Conservation (phyloP, 2,888 invertebrate species). For the Teinopalpus imperialis region DNA sequence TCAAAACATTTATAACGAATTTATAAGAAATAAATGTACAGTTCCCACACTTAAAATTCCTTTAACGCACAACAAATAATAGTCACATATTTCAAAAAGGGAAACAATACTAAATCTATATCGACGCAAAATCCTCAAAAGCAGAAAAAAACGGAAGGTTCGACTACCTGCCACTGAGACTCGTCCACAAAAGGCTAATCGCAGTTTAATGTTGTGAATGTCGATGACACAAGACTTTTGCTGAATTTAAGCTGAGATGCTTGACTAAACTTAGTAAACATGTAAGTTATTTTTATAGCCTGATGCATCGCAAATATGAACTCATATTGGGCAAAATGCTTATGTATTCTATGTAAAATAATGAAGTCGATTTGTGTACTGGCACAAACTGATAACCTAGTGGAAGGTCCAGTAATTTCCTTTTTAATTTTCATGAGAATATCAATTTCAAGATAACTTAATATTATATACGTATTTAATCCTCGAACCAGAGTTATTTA, state of each 20-base stretch:
- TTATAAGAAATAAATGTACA: too few relatives aligned
- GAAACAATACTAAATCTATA: slow-evolving; percentile 6
- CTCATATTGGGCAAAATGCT: slow-evolving; percentile 11
- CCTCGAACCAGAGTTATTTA: too few relatives aligned
- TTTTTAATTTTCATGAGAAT: too few relatives aligned
- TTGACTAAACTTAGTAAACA: background rate
- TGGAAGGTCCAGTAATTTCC: too few relatives aligned
- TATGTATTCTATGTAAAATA: too few relatives aligned
- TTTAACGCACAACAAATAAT: background rate
- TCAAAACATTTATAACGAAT: too few relatives aligned
- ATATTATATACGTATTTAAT: too few relatives aligned
- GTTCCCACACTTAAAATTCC: slow-evolving; percentile 1
- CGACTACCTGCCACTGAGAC: slow-evolving; percentile 66
- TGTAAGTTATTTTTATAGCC: slow-evolving; percentile 12
- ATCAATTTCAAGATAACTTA: too few relatives aligned
- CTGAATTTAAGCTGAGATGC: background rate
- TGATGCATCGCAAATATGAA: slow-evolving; percentile 9
- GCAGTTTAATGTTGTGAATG: slow-evolving; percentile 34
- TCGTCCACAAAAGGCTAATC: slow-evolving; percentile 42
- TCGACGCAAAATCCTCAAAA: slow-evolving; percentile 28
- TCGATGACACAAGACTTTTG: slow-evolving; percentile 10
- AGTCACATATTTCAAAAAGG: background rate
- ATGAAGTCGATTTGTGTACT: too few relatives aligned
- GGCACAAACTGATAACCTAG: too few relatives aligned
- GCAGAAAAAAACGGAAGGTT: slow-evolving; percentile 64